Evolutionary conservation across 2,113 vertebrate species (phyloP), one percentile per base, ranked within the genome.

Genomic region (Hystrix cristata): DNA sequence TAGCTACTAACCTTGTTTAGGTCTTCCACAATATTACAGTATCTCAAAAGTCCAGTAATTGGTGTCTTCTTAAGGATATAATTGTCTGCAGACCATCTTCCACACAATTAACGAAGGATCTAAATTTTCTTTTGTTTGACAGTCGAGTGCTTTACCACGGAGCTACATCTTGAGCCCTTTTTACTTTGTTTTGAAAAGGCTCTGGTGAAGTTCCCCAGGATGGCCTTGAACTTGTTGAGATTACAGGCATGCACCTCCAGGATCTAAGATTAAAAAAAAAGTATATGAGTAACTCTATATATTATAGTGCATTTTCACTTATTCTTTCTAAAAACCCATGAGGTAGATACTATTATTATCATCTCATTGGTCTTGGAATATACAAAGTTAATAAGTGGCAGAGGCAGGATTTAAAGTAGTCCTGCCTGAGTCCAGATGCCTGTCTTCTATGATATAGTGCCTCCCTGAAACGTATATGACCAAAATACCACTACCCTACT

Each of bases 1-100:
- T 12, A 95, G 16, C 21, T 18, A 60, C 59, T 69, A 55, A 53
- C 43, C 48, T 67, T n/a, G 46, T 84, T 86, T 65, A 67, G 59
- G 25, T 74, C 34, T 93, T 93, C 18, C 25, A 31, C 31, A 64
- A 38, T 64, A 1, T 43, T 64, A 16, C 6, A 48, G 2, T 76
- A 62, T 19, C 78, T 87, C 57, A 95, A 12, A 13, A 87, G 38
- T n/a, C 23, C 57, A 72, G 18, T 59, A 60, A 79, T 65, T 93
- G 46, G 29, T 57, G n/a, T 94, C 60, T 90, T 90, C 69, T 57
- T 83, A 87, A 87, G 27, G 25, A 87, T 93, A 18, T 67, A 81
- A 82, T 86, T 27, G 7, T 81, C n/a, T 79, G 7, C 82, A 96
- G 43, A 1, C 16, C 9, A 60, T 65, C 71, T 34, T 92, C 48